Conservation (phyloP, 2,888 invertebrate species). For the Drosophila pullipes region DNA sequence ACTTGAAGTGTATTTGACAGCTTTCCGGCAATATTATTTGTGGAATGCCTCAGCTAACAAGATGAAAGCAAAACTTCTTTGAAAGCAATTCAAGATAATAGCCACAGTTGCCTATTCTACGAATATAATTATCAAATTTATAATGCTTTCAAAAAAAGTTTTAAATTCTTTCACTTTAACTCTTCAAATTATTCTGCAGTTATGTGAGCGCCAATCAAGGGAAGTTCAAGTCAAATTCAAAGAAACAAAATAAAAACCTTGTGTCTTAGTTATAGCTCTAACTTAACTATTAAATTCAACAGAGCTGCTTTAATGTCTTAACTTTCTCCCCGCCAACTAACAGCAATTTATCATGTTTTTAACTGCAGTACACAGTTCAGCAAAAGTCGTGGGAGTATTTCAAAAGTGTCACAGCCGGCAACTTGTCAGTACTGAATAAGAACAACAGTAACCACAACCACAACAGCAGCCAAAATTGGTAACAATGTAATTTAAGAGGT, state of each 20-base stretch:
- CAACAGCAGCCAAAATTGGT: slow-evolving; percentile 46
- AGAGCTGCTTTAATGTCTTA: slow-evolving; percentile 31
- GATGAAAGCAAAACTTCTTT: background rate
- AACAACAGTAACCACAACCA: slow-evolving; percentile 13
- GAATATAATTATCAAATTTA: slow-evolving; percentile 8
- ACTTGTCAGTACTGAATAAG: slow-evolving; percentile 36
- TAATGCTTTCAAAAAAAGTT: slow-evolving; percentile 1
- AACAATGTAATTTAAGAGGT: slow-evolving; percentile 73
- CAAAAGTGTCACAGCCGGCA: slow-evolving; percentile 42
- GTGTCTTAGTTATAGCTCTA: slow-evolving; percentile 1
- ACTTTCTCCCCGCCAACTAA: background rate
- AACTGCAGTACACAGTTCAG: slow-evolving; percentile 43
- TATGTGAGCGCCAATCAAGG: slow-evolving; percentile 50
- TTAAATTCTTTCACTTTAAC: slow-evolving; percentile 13
- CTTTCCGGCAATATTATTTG: slow-evolving; percentile 61
- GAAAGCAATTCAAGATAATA: slow-evolving; percentile 44
- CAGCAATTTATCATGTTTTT: slow-evolving; percentile 44
- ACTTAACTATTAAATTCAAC: slow-evolving; percentile 19
- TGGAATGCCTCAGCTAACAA: slow-evolving; percentile 26
- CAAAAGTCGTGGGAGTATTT: slow-evolving; percentile 35
- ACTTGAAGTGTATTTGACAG: slow-evolving; percentile 64
- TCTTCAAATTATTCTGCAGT: slow-evolving; percentile 13
- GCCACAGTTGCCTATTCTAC: slow-evolving; percentile 21
- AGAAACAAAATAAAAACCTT: slow-evolving; percentile 1
- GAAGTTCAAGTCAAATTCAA: slow-evolving; percentile 6